A percentile compares a stretch with the other conserved stretches of the same genome.
phyloP scores from a whole-genome alignment of 1,140 invertebrate species.

The Anastrepha obliqua region DNA sequence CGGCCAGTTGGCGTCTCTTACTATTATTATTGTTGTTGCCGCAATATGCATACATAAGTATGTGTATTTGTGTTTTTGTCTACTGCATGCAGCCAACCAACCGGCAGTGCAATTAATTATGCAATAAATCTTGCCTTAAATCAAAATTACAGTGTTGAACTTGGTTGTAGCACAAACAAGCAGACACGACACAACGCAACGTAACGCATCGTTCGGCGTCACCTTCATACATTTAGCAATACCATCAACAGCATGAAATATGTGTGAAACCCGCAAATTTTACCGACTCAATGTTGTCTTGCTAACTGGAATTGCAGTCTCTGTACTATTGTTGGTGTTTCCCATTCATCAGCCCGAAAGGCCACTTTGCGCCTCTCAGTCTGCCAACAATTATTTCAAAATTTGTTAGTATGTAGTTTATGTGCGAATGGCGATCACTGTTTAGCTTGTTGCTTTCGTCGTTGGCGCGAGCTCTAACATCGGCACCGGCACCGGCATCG shows the following conservation, averaged over 20 bases:
- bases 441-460: constrained; percentile 13
- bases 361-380: neutral
- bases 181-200: constrained; percentile 5
- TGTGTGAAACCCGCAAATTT: neutral
- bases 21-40: neutral
- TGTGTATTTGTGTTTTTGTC: neutral
- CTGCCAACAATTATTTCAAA: neutral
- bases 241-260: neutral
- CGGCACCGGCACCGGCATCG: neutral
- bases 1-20: neutral
- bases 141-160: constrained; percentile 53
- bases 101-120: constrained; percentile 53
- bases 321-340: too few species aligned
- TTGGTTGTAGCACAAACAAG: constrained; percentile 7
- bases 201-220: neutral
- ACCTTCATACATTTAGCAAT: neutral
- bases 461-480: neutral
- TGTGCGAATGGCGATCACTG: neutral
- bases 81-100: constrained; percentile 45
- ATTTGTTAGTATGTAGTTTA: neutral
- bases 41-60: neutral
- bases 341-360: neutral
- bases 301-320: neutral
- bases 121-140: constrained; percentile 55
- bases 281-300: neutral